phyloP scores from a whole-genome alignment of 2,797 vertebrate species.

The Remorina albescens region DNA sequence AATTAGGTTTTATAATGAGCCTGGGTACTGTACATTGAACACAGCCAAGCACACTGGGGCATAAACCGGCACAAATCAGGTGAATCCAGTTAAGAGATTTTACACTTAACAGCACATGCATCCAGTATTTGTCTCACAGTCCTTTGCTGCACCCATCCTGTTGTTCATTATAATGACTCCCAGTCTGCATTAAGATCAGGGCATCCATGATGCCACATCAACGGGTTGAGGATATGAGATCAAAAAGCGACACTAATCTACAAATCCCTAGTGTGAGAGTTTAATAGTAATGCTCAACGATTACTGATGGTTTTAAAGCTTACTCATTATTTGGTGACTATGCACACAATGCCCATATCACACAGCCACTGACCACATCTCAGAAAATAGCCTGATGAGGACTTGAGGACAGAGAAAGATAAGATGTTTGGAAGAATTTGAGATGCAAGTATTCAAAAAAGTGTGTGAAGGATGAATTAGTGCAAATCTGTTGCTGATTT shows the following conservation, averaged over 20 bases:
- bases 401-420: conserved; percentile 45
- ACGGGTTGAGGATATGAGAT: conserved; percentile 55
- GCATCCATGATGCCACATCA: conserved; percentile 57
- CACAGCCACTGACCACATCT: conserved; percentile 74
- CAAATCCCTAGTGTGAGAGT: conserved; percentile 70
- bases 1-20: conserved; percentile 72
- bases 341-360: conserved; percentile 66
- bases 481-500: conserved; percentile 53
- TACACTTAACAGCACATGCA: conserved; percentile 73
- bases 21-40: conserved; percentile 60
- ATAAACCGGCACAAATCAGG: conserved; percentile 80
- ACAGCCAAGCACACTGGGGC: conserved; percentile 66
- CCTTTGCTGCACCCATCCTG: conserved; percentile 57
- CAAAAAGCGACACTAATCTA: conserved; percentile 77
- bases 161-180: conserved; percentile 72
- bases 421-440: conserved; percentile 43
- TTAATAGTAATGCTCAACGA: conserved; percentile 79
- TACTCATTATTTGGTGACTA: conserved; percentile 69
- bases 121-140: conserved; percentile 51
- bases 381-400: conserved; percentile 39
- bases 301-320: conserved; percentile 77
- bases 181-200: conserved; percentile 48
- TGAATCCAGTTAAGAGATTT: conserved; percentile 77
- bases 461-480: conserved; percentile 30
- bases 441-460: conserved; percentile 32